Conservation (phyloP, 1,140 invertebrate genomes). For the Acyrthosiphon pisum region DNA sequence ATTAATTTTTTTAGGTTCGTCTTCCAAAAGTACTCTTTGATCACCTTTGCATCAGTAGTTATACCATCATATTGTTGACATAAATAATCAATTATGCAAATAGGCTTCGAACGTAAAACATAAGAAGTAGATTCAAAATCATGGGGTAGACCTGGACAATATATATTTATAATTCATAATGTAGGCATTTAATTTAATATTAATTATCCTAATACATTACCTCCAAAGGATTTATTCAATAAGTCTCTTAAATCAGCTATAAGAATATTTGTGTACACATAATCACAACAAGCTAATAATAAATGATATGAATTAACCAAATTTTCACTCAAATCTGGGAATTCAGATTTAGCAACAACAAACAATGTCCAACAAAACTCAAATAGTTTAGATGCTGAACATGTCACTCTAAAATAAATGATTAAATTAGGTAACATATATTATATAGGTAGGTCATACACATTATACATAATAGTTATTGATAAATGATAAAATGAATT, state of each 20-base stretch:
- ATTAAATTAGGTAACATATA: constrained; percentile 29
- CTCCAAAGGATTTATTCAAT: constrained; percentile 83
- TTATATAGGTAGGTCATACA: too few relatives aligned
- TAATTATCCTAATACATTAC: constrained; percentile 64
- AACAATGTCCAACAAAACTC: constrained; percentile 95
- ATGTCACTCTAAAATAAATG: constrained; percentile 70
- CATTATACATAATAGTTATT: neutral
- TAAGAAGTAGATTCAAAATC: constrained; percentile 76
- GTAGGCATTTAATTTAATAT: neutral
- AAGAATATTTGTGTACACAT: constrained; percentile 87
- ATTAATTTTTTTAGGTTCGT: constrained; percentile 82
- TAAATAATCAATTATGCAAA: constrained; percentile 84
- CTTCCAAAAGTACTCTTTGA: constrained; percentile 89
- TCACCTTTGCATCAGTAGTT: constrained; percentile 81
- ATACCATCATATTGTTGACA: constrained; percentile 80
- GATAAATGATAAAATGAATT: neutral
- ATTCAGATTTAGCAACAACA: constrained; percentile 87
- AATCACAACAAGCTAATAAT: constrained; percentile 87
- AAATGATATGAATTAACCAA: constrained; percentile 94
- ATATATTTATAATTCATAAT: constrained; percentile 50
- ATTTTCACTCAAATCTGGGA: constrained; percentile 85
- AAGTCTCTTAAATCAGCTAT: constrained; percentile 73
- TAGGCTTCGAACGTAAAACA: constrained; percentile 70
- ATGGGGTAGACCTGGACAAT: constrained; percentile 72
- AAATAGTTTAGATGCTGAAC: constrained; percentile 82